Evolutionary conservation across 2,113 vertebrate genomes (phyloP).

Genomic region (Pelecanoides urinatrix): DNA sequence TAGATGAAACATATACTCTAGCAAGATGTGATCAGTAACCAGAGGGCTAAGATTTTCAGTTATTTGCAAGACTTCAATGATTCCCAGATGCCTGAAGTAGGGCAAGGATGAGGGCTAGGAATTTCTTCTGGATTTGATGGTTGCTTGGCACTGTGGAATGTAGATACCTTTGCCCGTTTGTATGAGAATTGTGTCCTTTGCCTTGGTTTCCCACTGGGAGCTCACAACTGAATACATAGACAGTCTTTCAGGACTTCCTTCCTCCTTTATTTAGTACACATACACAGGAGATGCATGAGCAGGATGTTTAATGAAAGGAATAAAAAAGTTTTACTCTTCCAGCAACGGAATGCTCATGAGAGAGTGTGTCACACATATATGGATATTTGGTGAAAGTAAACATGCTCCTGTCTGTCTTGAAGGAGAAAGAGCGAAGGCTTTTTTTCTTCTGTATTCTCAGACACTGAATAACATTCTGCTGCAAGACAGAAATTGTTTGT

Average conservation of each 20-base stretch:
- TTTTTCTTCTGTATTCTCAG: background rate
- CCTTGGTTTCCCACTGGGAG: background rate
- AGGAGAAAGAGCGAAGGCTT: background rate
- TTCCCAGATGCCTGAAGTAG: conserved; percentile 11
- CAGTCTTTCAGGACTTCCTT: background rate
- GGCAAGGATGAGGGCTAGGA: background rate
- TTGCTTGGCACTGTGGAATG: conserved; percentile 47
- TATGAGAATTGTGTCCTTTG: background rate
- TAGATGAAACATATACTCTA: background rate
- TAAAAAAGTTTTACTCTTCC: background rate
- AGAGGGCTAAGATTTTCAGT: background rate
- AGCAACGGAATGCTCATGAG: background rate
- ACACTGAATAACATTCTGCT: background rate
- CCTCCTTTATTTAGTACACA: background rate
- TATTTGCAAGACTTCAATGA: conserved; percentile 3
- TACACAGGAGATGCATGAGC: background rate
- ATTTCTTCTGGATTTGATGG: conserved; percentile 37
- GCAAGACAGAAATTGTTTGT: background rate
- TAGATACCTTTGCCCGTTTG: conserved; percentile 33
- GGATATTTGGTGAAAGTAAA: background rate
- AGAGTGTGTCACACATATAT: background rate
- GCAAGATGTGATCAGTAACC: background rate
- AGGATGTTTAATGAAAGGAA: background rate
- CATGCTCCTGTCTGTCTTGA: background rate
- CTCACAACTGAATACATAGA: background rate